Evolutionary conservation across 2,797 vertebrate species (phyloP).

Genomic region (Chlorospingus flavigularis): DNA sequence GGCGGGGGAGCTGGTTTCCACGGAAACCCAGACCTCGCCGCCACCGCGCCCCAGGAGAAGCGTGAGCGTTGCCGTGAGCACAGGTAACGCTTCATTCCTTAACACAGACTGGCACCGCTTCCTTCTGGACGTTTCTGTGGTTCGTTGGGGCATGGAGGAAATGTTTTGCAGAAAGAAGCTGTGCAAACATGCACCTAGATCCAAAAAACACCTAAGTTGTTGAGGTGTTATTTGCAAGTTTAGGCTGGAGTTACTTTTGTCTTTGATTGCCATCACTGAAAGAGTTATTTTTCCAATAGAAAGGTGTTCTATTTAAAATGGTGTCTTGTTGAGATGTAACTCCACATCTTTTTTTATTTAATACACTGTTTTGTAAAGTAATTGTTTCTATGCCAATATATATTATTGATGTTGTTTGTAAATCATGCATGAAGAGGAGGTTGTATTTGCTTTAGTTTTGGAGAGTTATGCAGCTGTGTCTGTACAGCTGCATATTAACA

Average conservation of each 20-base stretch:
- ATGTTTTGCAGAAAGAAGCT: not conserved
- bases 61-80: slow-evolving; percentile 90
- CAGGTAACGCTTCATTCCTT: slow-evolving; percentile 76
- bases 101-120: not conserved
- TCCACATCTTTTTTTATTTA: not conserved
- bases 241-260: not conserved
- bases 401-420: not conserved
- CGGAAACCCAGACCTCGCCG: slow-evolving; percentile 62
- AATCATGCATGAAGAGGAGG: not conserved
- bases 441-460: not conserved
- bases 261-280: not conserved
- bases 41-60: slow-evolving; percentile 55
- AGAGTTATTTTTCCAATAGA: not conserved
- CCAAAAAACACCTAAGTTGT: not conserved
- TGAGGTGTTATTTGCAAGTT: not conserved
- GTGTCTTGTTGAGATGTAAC: not conserved
- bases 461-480: not conserved
- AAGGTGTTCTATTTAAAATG: not conserved
- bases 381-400: not conserved
- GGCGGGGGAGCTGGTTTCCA: slow-evolving; percentile 60
- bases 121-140: not conserved
- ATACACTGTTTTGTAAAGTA: not conserved
- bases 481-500: not conserved
- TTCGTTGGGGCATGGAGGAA: not conserved
- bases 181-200: fast-evolving